Base-by-base conservation (phyloP, 2,888 invertebrate genomes). In the Stenotaenia linearis region DNA sequence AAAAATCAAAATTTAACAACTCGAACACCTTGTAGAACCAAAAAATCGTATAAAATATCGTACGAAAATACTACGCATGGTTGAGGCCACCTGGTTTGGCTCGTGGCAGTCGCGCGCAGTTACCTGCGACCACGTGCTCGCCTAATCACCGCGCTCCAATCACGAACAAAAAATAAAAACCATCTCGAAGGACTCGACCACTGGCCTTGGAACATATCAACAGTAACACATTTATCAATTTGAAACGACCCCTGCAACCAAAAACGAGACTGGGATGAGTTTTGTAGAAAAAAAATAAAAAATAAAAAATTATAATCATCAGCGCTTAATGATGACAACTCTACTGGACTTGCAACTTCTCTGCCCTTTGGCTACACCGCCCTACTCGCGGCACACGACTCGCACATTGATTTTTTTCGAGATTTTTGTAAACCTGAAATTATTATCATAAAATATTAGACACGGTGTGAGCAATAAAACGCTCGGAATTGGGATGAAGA, bases 41-140 rank as follows among this genome's bases (percentile, higher is more conserved):
- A 69, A n/a, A 28, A 69, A 69, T 15, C 2, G 28, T 25, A 28
- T 28, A 69, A 69, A 2, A 50, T 50, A 25, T 69, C 15, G 69
- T 69, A 25, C 69, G 28, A 69, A 69, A 69, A 12, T 28, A 4
- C 25, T 4, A 25, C 69, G 69, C 69, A 25, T 69, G 69, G 69
- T 12, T 69, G 69, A 25, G 28, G 69, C 69, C 69, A 69, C 69
- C 69, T 69, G 69, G 69, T 69, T 69, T 69, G 69, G 69, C 69
- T 69, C 69, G 69, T 69, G 69, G 69, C 69, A 69, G 69, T 69
- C 69, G 69, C 69, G 69, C 69, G 69, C 69, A 69, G 69, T 69
- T 69, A 69, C 69, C 69, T 69, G 23, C 69, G 69, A 69, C 69
- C 69, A 69, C 69, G 69, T 69, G 69, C 69, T 69, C 69, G 69